Evolutionary conservation across 2,797 vertebrate species (phyloP).

Genomic region (Lepilemur septentrionalis): DNA sequence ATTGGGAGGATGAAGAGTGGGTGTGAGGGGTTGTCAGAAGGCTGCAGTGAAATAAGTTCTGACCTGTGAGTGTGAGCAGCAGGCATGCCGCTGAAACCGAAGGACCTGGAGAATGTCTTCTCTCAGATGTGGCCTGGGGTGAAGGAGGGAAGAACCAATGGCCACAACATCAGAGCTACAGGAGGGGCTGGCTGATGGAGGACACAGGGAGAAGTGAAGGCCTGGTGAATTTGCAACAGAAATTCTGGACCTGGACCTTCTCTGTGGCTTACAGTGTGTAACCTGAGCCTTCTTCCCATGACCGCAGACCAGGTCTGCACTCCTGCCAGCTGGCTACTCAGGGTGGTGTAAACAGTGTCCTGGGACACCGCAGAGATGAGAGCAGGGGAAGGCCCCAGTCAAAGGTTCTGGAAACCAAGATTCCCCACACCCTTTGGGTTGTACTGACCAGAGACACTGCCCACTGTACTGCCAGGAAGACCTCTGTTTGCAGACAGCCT

Average conservation of each 20-base stretch:
- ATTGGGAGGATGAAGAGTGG: background rate
- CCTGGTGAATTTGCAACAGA: no score
- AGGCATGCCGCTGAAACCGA: background rate
- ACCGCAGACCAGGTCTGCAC: background rate
- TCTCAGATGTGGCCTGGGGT: background rate
- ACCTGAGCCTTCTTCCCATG: background rate
- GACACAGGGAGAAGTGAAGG: background rate
- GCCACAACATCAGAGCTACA: background rate
- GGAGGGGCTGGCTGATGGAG: background rate
- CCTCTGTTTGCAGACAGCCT: background rate
- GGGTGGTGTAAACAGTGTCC: background rate
- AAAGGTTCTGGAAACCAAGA: background rate
- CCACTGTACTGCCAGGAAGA: background rate
- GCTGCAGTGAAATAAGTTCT: background rate
- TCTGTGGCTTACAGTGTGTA: background rate
- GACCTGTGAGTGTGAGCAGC: background rate
- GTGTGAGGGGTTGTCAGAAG: background rate
- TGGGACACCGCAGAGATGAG: background rate
- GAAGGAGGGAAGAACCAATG: background rate
- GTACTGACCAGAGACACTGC: background rate
- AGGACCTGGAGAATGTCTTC: background rate
- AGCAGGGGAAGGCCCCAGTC: background rate
- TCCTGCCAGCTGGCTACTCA: fast-evolving
- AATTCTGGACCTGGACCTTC: background rate
- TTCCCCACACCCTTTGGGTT: background rate